Base-by-base conservation (phyloP, 1,140 invertebrate species). In the Saxidomus purpurata region DNA sequence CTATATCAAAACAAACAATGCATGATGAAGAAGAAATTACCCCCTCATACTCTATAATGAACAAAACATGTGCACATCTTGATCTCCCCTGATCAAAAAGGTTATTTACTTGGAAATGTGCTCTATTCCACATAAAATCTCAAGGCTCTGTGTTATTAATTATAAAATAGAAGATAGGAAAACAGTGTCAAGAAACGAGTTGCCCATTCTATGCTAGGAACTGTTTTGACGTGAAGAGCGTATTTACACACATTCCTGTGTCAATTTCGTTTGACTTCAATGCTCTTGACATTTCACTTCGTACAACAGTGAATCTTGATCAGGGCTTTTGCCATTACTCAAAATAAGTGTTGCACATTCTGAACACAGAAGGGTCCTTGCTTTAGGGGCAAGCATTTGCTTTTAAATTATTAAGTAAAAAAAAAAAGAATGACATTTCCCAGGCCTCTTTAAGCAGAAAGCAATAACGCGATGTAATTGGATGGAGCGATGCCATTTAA, bases 1-100 rank as follows among this genome's bases (percentile, higher is more conserved):
- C 43, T 4, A 36, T 79, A 79, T 59, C 76, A 79, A 52, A 79
- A 79, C 76, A 79, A 36, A 52, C 76, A 79, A 34, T 79, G 76
- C 76, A 79, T 79, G 49, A 25, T 31, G 31, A 8, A 36, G 25
- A 52, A 31, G 25, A 79, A 71, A 79, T 79, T 31, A 52, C 28
- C 43, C 11, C 43, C 13, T 52, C 38, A 13, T 77, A 28, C 43
- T 31, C 36, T 55, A 55, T 79, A 79, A 79, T 79, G 76, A 79
- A 52, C 11, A 79, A 55, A 79, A 79, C 76, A 22, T 79, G 76
- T 55, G 17, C 13, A 36, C 28, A 38, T 31, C 76, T 36, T 52
- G 13, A 55, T 55, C 76, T 55, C 36, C 36, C 47, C 22, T 59
- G 47, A 79, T 79, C 49, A 79, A 79, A 76, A 49, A 55, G 31